Evolutionary conservation across 1,140 invertebrate genomes (phyloP).

Genomic region (Penaeus chinensis): DNA sequence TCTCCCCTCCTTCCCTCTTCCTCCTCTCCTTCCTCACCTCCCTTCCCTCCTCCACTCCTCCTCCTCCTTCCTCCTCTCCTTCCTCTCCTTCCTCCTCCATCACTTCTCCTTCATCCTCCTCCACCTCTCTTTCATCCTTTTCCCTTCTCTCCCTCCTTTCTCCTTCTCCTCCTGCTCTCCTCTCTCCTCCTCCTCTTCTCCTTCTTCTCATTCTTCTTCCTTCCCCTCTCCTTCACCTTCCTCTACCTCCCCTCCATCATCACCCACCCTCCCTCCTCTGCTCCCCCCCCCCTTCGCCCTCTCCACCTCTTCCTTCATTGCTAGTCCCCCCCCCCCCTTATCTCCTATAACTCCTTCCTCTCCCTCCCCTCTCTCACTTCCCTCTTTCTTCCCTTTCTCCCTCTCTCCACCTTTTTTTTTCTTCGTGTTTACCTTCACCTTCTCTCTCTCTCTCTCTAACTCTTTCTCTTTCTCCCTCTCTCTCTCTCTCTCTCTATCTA

Average conservation of each 20-base stretch:
- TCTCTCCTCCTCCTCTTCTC: neutral
- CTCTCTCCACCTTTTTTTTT: neutral
- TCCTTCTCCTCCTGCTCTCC: neutral
- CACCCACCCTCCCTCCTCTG: neutral
- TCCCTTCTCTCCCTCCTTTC: too few species aligned
- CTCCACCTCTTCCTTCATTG: conserved; percentile 2
- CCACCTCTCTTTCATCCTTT: neutral
- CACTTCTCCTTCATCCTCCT: neutral
- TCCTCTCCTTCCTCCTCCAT: neutral
- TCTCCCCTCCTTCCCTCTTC: too few species aligned
- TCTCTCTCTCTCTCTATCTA: conserved; percentile 20
- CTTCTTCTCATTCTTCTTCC: neutral
- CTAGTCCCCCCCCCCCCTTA: neutral
- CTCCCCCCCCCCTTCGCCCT: neutral
- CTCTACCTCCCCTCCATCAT: neutral
- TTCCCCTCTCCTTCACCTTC: neutral
- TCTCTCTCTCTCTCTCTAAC: conserved; percentile 6
- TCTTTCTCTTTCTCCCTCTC: conserved; percentile 19
- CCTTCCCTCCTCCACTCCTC: neutral
- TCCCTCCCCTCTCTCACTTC: neutral
- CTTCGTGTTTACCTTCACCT: neutral
- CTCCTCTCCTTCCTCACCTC: neutral
- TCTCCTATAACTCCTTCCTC: neutral
- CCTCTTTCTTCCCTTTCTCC: neutral
- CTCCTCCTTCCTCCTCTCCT: neutral